phyloP scores from a whole-genome alignment of 2,888 invertebrate species.

The Maniola hyperantus region DNA sequence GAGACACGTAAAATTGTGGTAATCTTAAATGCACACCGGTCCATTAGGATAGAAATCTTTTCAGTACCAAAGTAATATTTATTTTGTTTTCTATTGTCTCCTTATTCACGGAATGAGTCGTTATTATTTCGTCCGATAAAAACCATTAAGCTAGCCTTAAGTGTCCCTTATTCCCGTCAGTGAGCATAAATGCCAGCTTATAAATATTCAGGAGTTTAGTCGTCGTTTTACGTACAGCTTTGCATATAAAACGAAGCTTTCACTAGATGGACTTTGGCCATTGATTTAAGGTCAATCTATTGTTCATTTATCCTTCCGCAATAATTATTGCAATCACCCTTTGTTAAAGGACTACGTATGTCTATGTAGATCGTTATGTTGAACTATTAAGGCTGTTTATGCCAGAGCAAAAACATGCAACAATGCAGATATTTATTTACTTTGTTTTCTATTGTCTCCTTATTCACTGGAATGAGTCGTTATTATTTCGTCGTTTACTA shows the following conservation, averaged over 20 bases:
- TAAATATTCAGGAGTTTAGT: slow-evolving; percentile 43
- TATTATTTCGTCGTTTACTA: too few species aligned
- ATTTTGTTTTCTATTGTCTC: slow-evolving; percentile 16
- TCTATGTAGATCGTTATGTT: too few species aligned
- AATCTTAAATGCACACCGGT: neutral
- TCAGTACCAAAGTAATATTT: neutral
- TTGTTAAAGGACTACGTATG: neutral
- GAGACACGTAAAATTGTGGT: neutral
- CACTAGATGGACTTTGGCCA: slow-evolving; percentile 14
- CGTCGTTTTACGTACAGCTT: slow-evolving; percentile 40
- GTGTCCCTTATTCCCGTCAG: slow-evolving; percentile 12
- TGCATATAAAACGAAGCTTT: slow-evolving; percentile 41
- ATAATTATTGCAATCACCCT: neutral
- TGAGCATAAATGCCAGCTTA: slow-evolving; percentile 27
- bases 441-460: too few species aligned
- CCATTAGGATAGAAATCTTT: slow-evolving; percentile 19
- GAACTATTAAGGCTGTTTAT: too few species aligned
- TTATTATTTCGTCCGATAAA: slow-evolving; percentile 20
- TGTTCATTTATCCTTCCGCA: neutral
- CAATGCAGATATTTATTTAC: too few species aligned
- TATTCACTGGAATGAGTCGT: too few species aligned
- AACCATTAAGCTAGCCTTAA: slow-evolving; percentile 18
- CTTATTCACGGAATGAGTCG: slow-evolving; percentile 15
- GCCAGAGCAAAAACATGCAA: too few species aligned
- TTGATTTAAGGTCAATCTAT: slow-evolving; percentile 5